Conservation (phyloP, 2,113 vertebrate species). For the Procavia capensis region DNA sequence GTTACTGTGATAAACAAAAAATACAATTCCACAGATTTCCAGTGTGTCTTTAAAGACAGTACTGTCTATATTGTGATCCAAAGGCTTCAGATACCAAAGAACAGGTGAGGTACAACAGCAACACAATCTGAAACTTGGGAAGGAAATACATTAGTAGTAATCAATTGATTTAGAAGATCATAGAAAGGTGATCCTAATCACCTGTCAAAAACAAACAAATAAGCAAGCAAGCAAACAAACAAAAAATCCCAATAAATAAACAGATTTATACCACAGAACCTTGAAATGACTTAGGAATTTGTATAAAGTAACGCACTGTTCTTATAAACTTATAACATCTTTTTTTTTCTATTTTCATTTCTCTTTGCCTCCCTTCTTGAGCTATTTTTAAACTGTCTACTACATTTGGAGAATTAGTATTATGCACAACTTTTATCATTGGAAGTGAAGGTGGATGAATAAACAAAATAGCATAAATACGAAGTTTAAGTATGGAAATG, state of each 20-base stretch:
- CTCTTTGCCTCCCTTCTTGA: no score
- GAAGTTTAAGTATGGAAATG: background rate
- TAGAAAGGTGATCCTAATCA: background rate
- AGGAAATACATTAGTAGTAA: background rate
- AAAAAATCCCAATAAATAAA: background rate
- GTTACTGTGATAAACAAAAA: background rate
- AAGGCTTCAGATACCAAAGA: background rate
- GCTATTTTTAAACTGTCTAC: no score
- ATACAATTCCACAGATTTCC: background rate
- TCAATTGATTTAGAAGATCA: background rate
- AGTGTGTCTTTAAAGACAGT: background rate
- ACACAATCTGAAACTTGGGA: background rate
- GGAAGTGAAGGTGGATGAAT: background rate
- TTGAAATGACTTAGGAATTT: background rate
- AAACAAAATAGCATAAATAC: background rate
- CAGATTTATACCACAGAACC: background rate
- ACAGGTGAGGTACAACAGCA: background rate
- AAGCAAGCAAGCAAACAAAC: no score
- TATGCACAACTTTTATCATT: no score
- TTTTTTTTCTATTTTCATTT: no score
- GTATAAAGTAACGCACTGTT: no score
- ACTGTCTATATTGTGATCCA: background rate
- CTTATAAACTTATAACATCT: no score
- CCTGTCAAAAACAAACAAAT: background rate
- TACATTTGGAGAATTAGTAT: no score